Base-by-base conservation (phyloP, 2,797 vertebrate species). In the Yasuhikotakia modesta region DNA sequence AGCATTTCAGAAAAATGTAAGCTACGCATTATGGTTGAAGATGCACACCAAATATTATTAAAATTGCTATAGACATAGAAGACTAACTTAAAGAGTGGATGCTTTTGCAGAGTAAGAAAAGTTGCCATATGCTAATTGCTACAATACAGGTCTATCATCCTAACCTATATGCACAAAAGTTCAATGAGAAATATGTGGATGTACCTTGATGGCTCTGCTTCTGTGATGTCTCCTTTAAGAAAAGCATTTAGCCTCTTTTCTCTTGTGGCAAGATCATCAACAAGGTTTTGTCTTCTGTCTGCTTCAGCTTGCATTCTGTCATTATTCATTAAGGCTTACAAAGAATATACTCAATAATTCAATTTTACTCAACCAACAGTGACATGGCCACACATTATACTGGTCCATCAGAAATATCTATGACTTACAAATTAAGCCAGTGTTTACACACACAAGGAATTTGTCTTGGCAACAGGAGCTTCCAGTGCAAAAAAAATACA, bases 291-390 rank as follows among this genome's bases (percentile, higher is more conserved):
- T 83, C 97, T 94, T 76, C 96, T 92, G 86, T 99, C 97, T 1
- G 96, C 95, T 90, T 99, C 97, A 24, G 96, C 92, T 82, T 97
- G 97, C 4, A 97, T 98, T 90, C 97, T 99, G 89, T 71, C 60
- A 13, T 46, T 27, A 30, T 60, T 64, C 0, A 57, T 92, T 90
- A 90, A 90, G 88, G 85, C 16, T 27, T 22, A 27, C 27, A 46
- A 58, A 19, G 22, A 21, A 11, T 22, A 30, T 5, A 60, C 21
- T 46, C 27, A 12, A 7, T 13, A 30, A 8, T 24, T 30, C 21
- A 45, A 76, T 35, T 32, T 60, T 2, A 10, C 39, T 46, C 17
- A 46, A 21, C 1, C 53, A 35, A 4, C 39, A 53, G 7, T 57
- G 53, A 57, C 22, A 13, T 24, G 53, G 17, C 50, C 16, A 39